Conservation (phyloP, 2,113 vertebrate species). For the Heliornis fulica region DNA sequence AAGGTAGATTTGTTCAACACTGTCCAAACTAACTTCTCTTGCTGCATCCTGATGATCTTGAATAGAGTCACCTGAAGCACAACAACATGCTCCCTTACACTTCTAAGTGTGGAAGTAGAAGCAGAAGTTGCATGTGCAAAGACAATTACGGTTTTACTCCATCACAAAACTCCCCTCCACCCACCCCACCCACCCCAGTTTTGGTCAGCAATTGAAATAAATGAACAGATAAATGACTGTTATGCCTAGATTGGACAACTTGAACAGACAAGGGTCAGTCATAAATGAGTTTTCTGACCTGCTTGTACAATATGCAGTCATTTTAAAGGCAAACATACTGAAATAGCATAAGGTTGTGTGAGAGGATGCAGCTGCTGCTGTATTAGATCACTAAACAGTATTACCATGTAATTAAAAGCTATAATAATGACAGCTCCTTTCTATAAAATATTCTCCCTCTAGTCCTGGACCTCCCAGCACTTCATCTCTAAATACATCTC, state of each 20-base stretch:
- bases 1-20: neutral
- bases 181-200: neutral
- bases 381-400: neutral
- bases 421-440: neutral
- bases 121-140: neutral
- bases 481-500: accelerated
- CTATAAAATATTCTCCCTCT: neutral
- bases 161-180: no score
- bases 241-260: neutral
- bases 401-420: slow-evolving; percentile 5
- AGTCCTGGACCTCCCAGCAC: neutral
- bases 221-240: neutral
- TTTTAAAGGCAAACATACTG: slow-evolving; percentile 21
- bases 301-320: neutral
- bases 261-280: neutral
- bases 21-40: neutral
- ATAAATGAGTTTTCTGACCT: neutral
- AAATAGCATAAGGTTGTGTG: neutral
- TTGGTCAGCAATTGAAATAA: neutral
- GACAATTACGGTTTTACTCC: neutral
- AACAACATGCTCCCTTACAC: accelerated
- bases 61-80: neutral
- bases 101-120: neutral
- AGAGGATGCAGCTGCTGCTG: neutral
- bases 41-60: neutral